A percentile compares a stretch with the other conserved stretches of the same genome.
These are phyloP conservation scores for Polydrusus tereticollis DNA, from an alignment of 2,888 invertebrate genomes.

Conservation along the genomic window DNA sequence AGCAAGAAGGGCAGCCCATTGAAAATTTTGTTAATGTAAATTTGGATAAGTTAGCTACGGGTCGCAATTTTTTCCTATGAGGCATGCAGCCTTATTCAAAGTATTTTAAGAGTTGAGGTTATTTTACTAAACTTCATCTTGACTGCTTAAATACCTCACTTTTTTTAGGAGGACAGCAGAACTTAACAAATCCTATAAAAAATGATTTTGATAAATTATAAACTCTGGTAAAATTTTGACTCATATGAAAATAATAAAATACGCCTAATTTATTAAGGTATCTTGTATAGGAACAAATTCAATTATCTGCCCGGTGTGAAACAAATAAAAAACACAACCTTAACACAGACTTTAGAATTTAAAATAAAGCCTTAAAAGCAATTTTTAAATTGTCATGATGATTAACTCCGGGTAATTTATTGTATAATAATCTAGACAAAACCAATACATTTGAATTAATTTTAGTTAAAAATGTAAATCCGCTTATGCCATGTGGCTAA, in stretches of 20 bases:
- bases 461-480: conserved; percentile 13
- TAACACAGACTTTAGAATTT: neutral
- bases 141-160: no score
- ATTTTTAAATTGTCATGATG: conserved; percentile 6
- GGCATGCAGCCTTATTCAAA: no score
- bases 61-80: no score
- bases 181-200: no score
- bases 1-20: no score
- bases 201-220: no score
- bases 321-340: conserved; percentile 1
- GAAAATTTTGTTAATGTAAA: no score
- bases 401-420: conserved; percentile 5
- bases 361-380: neutral
- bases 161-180: no score
- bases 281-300: neutral
- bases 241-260: neutral
- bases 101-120: no score
- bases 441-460: conserved; percentile 3
- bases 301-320: neutral
- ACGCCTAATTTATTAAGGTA: neutral
- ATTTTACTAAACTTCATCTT: no score
- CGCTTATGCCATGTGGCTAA: neutral
- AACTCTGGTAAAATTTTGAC: neutral
- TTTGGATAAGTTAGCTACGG: no score
- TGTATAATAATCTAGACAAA: conserved; percentile 9